phyloP scores from a whole-genome alignment of 1,140 invertebrate genomes.

The Drosophila athabasca region DNA sequence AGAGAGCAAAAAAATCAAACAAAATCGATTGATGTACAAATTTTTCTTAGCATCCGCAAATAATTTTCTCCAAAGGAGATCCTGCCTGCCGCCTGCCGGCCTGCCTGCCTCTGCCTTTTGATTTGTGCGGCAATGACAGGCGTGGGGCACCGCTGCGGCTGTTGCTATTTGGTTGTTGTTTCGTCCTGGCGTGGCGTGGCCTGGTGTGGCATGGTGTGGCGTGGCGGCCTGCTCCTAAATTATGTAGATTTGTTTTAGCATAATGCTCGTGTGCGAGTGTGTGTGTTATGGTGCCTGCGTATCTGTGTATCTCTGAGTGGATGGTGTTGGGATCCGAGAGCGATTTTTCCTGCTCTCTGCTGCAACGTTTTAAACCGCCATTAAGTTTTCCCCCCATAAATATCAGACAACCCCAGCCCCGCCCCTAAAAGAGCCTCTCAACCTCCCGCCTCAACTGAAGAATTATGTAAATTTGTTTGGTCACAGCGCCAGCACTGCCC shows the following conservation, averaged over 20 bases:
- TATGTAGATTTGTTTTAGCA: conserved; percentile 82
- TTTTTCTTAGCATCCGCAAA: conserved; percentile 80
- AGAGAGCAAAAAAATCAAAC: conserved; percentile 64
- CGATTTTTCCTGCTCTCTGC: conserved; percentile 48
- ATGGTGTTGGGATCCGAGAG: conserved; percentile 27
- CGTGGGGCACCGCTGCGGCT: conserved; percentile 15
- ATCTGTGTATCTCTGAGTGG: conserved; percentile 22
- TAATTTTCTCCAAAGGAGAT: conserved; percentile 53
- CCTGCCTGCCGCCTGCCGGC: conserved; percentile 20
- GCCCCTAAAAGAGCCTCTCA: not conserved
- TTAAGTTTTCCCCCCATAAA: conserved; percentile 72
- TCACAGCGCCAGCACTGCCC: conserved; percentile 50
- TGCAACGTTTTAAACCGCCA: conserved; percentile 79
- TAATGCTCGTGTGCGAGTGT: conserved; percentile 50
- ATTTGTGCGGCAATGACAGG: conserved; percentile 72
- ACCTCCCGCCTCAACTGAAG: conserved; percentile 26
- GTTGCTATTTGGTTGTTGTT: conserved; percentile 19
- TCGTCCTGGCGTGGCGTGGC: conserved; percentile 30
- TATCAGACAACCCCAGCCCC: conserved; percentile 46
- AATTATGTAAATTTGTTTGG: conserved; percentile 79
- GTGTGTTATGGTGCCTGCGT: conserved; percentile 15
- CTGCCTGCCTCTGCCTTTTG: conserved; percentile 49
- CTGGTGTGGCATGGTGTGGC: no score
- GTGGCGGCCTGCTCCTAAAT: conserved; percentile 69
- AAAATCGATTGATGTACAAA: conserved; percentile 82